phyloP scores from a whole-genome alignment of 1,140 invertebrate genomes.

The Condylostylus longicornis region DNA sequence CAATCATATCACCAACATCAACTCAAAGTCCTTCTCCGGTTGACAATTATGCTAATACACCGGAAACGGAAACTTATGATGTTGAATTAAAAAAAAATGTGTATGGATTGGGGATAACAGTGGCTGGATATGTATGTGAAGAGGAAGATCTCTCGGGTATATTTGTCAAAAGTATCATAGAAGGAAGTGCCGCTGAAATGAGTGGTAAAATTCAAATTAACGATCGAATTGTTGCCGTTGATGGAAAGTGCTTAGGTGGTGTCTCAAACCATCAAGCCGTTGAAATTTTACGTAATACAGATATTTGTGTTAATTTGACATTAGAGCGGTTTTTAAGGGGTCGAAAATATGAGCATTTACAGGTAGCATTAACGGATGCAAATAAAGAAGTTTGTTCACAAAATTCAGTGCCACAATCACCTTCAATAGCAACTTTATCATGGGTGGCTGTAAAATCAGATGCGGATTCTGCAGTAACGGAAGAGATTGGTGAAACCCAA shows the following conservation, averaged over 20 bases:
- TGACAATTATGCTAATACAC: constrained; percentile 25
- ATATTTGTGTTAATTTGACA: constrained; percentile 59
- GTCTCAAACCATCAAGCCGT: constrained; percentile 84
- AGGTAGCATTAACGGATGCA: constrained; percentile 54
- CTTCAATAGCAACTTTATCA: constrained; percentile 57
- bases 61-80: constrained; percentile 42
- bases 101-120: constrained; percentile 49
- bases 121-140: constrained; percentile 53
- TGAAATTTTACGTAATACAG: constrained; percentile 69
- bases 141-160: constrained; percentile 76
- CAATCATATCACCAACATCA: not conserved
- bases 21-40: constrained; percentile 14
- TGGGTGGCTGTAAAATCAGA: constrained; percentile 45
- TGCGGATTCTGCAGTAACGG: constrained; percentile 38
- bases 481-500: constrained; percentile 23
- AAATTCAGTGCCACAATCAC: constrained; percentile 42
- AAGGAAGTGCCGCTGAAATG: constrained; percentile 76
- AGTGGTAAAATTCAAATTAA: constrained; percentile 80
- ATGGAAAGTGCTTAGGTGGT: constrained; percentile 62
- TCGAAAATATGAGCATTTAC: constrained; percentile 77
- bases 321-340: constrained; percentile 74
- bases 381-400: constrained; percentile 45
- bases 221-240: constrained; percentile 81
- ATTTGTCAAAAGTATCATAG: constrained; percentile 88
- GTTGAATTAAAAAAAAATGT: constrained; percentile 49